Evolutionary conservation across 2,888 invertebrate species (phyloP), one percentile per base, ranked within the genome.

Genomic region (Abscondita cerata): DNA sequence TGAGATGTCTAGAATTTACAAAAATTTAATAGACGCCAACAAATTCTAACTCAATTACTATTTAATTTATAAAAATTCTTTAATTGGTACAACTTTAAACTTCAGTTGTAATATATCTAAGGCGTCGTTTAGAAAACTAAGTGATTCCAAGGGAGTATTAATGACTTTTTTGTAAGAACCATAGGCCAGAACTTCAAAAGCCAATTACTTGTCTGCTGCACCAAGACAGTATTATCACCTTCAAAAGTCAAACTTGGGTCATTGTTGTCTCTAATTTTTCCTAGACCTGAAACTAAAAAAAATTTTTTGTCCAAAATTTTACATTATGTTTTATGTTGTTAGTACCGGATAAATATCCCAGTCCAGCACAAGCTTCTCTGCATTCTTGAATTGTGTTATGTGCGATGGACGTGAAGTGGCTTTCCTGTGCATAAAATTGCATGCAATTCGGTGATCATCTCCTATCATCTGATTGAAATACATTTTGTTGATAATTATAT

Each of bases 331-430:
- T n/a, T n/a, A n/a, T n/a, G 4, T 5, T 68, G 63, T 5, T 85
- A 81, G 44, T 74, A 88, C 88, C 86, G 81, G 88, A 89, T 1
- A 92, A 80, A 76, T 96, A 98, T 0, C 98, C 98, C 80, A 98
- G 97, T 5, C 98, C 98, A 1, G 96, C 98, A 76, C 97, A 96
- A 0, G 94, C 91, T 81, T 97, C 97, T 60, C 98, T 83, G 72
- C 94, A 94, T 80, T 95, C 93, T 81, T 97, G 96, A 65, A 97
- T 91, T 13, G 89, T 92, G 81, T 95, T 93, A 36, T 92, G 84
- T 19, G 92, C 89, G 1, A 87, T 80, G 98, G 98, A 0, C 93
- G 89, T 69, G 91, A 87, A 94, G 77, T 0, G 93, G 91, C 78
- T 93, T 93, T 1, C 84, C 82, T 1, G 89, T 89, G 0, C 89